Conservation (phyloP, 2,797 vertebrate species). For the Atherinosoma microstoma region DNA sequence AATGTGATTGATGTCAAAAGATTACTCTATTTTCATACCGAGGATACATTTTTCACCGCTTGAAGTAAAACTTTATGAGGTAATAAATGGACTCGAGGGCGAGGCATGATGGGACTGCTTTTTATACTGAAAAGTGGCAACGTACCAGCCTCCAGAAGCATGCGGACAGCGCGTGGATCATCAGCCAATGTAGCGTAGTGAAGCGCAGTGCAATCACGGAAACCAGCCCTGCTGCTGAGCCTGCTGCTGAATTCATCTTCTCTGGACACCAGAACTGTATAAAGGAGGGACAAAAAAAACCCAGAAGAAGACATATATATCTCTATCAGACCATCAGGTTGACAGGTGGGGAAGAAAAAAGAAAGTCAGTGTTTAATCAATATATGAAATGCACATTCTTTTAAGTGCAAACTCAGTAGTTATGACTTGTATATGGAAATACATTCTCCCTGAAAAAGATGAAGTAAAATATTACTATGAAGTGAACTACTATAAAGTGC, state of each 20-base stretch:
- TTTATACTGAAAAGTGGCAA: background rate
- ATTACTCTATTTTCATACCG: background rate
- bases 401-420: background rate
- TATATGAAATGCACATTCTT: background rate
- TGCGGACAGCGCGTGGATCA: constrained; percentile 82
- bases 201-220: constrained; percentile 91
- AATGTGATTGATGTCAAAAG: background rate
- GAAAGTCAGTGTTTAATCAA: background rate
- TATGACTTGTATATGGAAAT: background rate
- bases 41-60: background rate
- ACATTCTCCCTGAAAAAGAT: background rate
- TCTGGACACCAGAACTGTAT: constrained; percentile 90
- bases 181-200: constrained; percentile 94
- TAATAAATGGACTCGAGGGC: background rate
- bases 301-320: background rate
- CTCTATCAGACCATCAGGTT: background rate
- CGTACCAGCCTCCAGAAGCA: constrained; percentile 87
- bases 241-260: constrained; percentile 96
- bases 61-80: background rate
- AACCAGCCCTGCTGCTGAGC: constrained; percentile 91
- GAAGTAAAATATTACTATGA: constrained; percentile 13
- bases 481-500: constrained; percentile 7
- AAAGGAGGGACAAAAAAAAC: background rate
- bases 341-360: background rate
- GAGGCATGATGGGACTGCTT: background rate